Base-by-base conservation (phyloP, 1,140 invertebrate genomes). In the Battus philenor region DNA sequence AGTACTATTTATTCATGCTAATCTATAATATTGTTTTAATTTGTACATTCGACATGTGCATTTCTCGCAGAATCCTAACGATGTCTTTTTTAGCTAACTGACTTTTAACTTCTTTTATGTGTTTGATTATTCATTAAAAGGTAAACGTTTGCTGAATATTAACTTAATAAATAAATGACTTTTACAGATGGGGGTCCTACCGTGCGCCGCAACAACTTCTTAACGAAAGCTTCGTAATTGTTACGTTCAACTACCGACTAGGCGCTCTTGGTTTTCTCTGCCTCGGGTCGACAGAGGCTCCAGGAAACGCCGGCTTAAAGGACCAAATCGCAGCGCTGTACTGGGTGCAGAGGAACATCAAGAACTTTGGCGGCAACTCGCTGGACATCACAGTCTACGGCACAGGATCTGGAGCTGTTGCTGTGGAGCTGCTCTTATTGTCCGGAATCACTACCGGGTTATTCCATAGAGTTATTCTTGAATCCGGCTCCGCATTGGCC, bases 321-420 rank as follows among this genome's bases (percentile, higher is more conserved):
- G 94, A 95, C 78, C 93, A 94, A 72, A 87, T 90, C 1, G 72
- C 90, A 27, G 90, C 91, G 0, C 79, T 95, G 4, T 88, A 91
- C 54, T 96, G 94, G 94, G 87, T 95, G 1, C 87, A 91, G 13
- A 83, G 88, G 48, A 93, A 95, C 54, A 93, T 95, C 6, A 83
- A 57, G 2, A 60, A 77, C 1, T 95, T 95, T 59, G 91, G 91
- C 1, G 92, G 92, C 4, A 88, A 93, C 68, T 86, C 90, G 0
- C 73, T 84, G 3, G 87, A 88, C 4, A 86, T 93, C 0, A 93
- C 91, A 0, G 57, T 92, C 5, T 88, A 93, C 57, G 92, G 92
- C 0, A 89, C 91, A 41, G 91, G 90, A 41, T 89, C 91, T 0
- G 92, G 92, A 2, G 76, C 77, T 12, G 54, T 55, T 0, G 53